Base-by-base conservation (phyloP, 1,140 invertebrate species). In the Drosophila parabipectinata region DNA sequence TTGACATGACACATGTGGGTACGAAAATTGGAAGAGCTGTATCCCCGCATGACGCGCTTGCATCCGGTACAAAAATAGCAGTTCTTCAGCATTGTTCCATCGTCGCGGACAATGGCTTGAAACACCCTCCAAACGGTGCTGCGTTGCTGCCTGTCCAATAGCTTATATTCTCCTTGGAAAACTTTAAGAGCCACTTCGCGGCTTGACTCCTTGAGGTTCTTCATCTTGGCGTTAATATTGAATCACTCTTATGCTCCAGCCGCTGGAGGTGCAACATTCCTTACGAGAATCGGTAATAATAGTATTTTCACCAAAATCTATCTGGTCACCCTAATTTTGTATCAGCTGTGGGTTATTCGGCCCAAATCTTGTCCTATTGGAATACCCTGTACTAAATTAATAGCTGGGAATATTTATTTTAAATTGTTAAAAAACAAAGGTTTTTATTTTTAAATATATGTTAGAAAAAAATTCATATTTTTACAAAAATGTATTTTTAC, bases 71-170 rank as follows among this genome's bases (percentile, higher is more conserved):
- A 76, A 21, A 60, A 78, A 24, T 69, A 87, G 18, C 54, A 21
- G 14, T 71, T 62, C 12, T 61, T 75, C n/a, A 85, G 53, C 8
- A 68, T 75, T 9, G 58, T 60, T 3, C 82, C 82, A 4, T 87
- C 83, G 7, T 61, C n/a, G 12, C 74, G 74, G 0, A 39, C 51
- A 0, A 85, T 82, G n/a, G 78, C 82, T 0, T 83, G 54, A 37
- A 66, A 85, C 0, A 85, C 62, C 8, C 79, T 62, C 82, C 82
- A 85, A 10, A 87, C 75, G 0, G 74, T 64, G 50, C 75, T 87
- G 6, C 69, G 59, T 7, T 76, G 62, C 2, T 78, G 45, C 24
- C 66, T 63, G 12, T 66, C 64, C 0, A 79, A 62, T 8, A 85
- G 47, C 7, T 37, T 50, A 18, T 85, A 85, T 3, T 82, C 78